phyloP scores from a whole-genome alignment of 2,888 invertebrate genomes.

The Philopedon plagiatum region DNA sequence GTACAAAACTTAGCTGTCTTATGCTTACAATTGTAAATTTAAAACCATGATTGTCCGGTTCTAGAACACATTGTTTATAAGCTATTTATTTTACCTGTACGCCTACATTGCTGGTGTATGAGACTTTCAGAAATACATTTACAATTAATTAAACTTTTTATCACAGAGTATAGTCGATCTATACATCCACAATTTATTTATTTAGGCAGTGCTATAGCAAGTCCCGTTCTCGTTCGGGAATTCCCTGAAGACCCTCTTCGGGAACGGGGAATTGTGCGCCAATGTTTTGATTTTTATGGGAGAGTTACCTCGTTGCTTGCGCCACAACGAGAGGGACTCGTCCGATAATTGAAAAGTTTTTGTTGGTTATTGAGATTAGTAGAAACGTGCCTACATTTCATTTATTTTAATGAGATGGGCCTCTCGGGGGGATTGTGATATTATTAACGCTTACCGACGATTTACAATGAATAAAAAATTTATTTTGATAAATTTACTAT shows the following conservation, averaged over 20 bases:
- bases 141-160: background rate
- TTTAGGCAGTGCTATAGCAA: slow-evolving; percentile 24
- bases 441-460: slow-evolving; percentile 39
- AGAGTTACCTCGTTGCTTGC: slow-evolving; percentile 61
- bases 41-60: no score
- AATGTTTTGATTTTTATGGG: slow-evolving; percentile 69
- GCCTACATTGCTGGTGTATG: no score
- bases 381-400: slow-evolving; percentile 64
- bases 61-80: no score
- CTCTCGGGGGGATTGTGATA: slow-evolving; percentile 55
- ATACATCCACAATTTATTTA: slow-evolving; percentile 19
- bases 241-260: slow-evolving; percentile 49
- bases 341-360: slow-evolving; percentile 65
- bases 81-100: no score
- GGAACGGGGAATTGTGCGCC: slow-evolving; percentile 55
- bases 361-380: slow-evolving; percentile 66
- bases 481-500: background rate
- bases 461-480: slow-evolving; percentile 4
- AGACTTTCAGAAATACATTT: no score
- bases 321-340: slow-evolving; percentile 48
- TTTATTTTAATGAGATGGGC: slow-evolving; percentile 63
- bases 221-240: slow-evolving; percentile 21
- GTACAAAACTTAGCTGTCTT: no score
- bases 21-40: no score
- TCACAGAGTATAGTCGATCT: background rate